A percentile compares a stretch with the other conserved stretches of the same genome.
These are phyloP conservation scores for Paraplagusia blochii DNA, from an alignment of 2,113 vertebrate species.

Conservation along the genomic window DNA sequence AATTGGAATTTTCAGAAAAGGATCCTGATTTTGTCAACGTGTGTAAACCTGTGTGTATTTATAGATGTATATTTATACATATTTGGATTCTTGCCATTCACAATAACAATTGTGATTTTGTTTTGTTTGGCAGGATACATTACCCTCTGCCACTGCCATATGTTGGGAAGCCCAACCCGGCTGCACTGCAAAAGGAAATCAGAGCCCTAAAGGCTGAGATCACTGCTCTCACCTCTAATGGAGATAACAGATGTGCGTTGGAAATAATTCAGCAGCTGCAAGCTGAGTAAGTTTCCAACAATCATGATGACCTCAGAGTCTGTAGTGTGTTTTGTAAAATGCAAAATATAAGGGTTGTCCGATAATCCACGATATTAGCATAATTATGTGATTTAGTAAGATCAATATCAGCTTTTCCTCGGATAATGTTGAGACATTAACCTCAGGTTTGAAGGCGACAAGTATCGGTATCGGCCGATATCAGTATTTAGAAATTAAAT, in stretches of 20 bases:
- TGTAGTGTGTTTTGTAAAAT: too few species aligned
- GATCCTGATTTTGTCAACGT: too few species aligned
- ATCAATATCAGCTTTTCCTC: too few species aligned
- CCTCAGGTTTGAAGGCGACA: too few species aligned
- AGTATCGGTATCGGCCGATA: too few species aligned
- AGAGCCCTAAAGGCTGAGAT: conserved; percentile 81
- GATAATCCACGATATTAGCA: too few species aligned
- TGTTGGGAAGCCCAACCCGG: conserved; percentile 85
- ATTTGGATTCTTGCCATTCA: not conserved
- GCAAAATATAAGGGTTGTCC: too few species aligned
- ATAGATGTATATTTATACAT: too few species aligned
- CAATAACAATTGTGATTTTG: not conserved
- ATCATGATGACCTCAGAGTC: not conserved
- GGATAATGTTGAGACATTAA: too few species aligned
- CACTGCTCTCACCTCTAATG: conserved; percentile 58
- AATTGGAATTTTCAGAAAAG: too few species aligned
- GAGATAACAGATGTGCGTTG: conserved; percentile 65
- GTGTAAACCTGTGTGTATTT: not conserved
- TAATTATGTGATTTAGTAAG: too few species aligned
- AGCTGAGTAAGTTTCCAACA: conserved; percentile 75
- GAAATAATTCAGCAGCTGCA: conserved; percentile 77
- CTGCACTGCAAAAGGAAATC: conserved; percentile 81
- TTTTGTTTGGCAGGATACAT: conserved; percentile 81
- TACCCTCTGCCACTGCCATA: conserved; percentile 90
- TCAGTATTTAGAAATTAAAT: too few species aligned